These are phyloP conservation scores for Pomatostomus ruficeps DNA, from an alignment of 2,113 vertebrate genomes.

Conservation along the genomic window DNA sequence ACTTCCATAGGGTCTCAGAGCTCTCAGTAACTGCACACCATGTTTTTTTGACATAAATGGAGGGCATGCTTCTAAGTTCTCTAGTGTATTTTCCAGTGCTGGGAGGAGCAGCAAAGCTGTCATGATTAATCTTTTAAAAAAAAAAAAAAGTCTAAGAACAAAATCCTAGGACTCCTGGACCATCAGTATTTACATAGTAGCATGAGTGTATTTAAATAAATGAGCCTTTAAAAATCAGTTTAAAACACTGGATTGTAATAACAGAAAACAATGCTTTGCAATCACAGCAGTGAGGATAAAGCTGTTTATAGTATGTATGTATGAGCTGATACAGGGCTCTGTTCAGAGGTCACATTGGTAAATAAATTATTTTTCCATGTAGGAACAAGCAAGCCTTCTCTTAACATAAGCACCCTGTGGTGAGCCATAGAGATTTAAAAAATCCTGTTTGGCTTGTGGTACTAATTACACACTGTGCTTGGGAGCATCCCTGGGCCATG, in stretches of 20 bases:
- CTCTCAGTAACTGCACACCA: neutral
- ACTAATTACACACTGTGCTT: neutral
- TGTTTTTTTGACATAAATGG: neutral
- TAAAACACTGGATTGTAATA: neutral
- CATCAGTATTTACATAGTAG: neutral
- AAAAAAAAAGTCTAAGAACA: neutral
- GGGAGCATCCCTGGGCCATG: neutral
- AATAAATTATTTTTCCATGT: neutral
- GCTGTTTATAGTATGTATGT: neutral
- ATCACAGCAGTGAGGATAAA: neutral
- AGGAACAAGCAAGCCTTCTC: neutral
- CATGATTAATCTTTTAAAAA: neutral
- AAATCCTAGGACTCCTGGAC: neutral
- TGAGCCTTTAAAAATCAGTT: neutral
- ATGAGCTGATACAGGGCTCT: neutral
- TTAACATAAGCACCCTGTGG: neutral
- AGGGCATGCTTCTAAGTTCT: neutral
- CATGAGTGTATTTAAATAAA: neutral
- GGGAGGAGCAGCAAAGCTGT: neutral
- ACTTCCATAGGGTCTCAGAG: neutral
- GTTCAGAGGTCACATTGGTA: neutral
- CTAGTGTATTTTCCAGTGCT: neutral
- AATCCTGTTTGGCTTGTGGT: neutral
- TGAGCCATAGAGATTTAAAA: neutral
- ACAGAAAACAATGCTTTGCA: neutral